phyloP scores from a whole-genome alignment of 1,140 invertebrate genomes.

The Cotesia chilonis region DNA sequence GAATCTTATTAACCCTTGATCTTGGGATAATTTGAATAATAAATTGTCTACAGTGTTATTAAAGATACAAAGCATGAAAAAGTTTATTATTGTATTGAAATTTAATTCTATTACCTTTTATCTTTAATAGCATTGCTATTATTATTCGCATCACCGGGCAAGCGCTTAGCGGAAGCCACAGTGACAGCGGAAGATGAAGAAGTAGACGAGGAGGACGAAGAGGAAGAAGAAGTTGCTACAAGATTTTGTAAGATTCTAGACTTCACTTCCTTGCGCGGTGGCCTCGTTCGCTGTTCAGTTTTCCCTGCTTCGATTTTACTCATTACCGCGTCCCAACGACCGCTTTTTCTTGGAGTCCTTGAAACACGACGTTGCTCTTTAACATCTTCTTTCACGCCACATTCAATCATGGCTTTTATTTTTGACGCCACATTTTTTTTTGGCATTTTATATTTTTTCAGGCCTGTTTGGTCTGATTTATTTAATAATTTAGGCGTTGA shows the following conservation, averaged over 20 bases:
- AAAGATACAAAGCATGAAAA: no score
- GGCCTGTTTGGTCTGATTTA: constrained; percentile 50
- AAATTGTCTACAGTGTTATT: constrained; percentile 13
- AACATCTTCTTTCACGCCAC: constrained; percentile 63
- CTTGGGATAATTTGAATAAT: constrained; percentile 15
- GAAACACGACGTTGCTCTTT: constrained; percentile 53
- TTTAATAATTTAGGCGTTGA: constrained; percentile 39
- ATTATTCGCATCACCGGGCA: constrained; percentile 52
- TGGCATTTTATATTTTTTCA: constrained; percentile 80
- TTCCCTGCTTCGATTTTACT: constrained; percentile 70
- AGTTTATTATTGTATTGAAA: no score
- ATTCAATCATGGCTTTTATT: constrained; percentile 75
- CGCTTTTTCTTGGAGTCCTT: constrained; percentile 62
- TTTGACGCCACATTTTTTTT: constrained; percentile 78
- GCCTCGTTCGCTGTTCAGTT: constrained; percentile 73
- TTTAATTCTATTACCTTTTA: constrained; percentile 49
- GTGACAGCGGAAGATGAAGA: constrained; percentile 48
- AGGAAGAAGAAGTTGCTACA: constrained; percentile 42
- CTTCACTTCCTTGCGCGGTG: constrained; percentile 79
- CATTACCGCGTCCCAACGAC: constrained; percentile 77
- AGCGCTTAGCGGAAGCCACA: constrained; percentile 38
- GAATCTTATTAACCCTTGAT: neutral
- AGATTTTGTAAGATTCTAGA: constrained; percentile 72
- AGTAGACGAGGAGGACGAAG: constrained; percentile 44
- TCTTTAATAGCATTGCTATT: constrained; percentile 55